Conservation (phyloP, 2,888 invertebrate species). For the Galeruca laticollis region DNA sequence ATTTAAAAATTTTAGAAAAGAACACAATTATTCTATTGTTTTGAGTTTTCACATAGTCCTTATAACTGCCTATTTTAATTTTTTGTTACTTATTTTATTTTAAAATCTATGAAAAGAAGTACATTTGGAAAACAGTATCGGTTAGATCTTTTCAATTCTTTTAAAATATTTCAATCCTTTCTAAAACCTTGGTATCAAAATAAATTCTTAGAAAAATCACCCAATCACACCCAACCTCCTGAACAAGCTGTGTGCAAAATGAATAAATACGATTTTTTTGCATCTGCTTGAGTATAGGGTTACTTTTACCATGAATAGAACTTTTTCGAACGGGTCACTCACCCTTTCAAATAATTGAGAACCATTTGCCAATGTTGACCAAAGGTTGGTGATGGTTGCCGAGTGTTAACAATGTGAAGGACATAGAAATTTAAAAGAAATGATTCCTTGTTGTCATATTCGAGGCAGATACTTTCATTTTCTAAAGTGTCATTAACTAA, state of each 20-base stretch:
- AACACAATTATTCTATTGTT: too few species aligned
- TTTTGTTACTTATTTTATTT: too few species aligned
- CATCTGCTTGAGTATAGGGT: slow-evolving; percentile 56
- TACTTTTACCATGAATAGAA: slow-evolving; percentile 55
- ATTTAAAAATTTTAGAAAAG: too few species aligned
- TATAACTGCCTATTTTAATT: too few species aligned
- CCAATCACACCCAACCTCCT: slow-evolving; percentile 37
- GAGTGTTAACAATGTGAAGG: slow-evolving; percentile 4
- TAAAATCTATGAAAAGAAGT: too few species aligned
- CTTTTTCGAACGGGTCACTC: slow-evolving; percentile 50
- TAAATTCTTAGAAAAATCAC: slow-evolving; percentile 9
- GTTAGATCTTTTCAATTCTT: neutral
- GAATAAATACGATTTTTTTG: slow-evolving; percentile 40
- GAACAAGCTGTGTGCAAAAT: slow-evolving; percentile 41
- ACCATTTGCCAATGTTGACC: slow-evolving; percentile 29
- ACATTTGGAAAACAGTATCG: too few species aligned
- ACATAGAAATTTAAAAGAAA: neutral
- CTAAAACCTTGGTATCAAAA: neutral
- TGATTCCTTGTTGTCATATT: neutral
- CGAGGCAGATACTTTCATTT: neutral
- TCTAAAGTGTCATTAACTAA: too few species aligned
- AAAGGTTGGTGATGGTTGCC: slow-evolving; percentile 15
- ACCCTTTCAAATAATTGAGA: slow-evolving; percentile 30
- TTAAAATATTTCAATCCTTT: neutral
- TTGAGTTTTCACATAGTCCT: too few species aligned